Evolutionary conservation across 2,797 vertebrate genomes (phyloP).

Genomic region (Crax fasciolata): DNA sequence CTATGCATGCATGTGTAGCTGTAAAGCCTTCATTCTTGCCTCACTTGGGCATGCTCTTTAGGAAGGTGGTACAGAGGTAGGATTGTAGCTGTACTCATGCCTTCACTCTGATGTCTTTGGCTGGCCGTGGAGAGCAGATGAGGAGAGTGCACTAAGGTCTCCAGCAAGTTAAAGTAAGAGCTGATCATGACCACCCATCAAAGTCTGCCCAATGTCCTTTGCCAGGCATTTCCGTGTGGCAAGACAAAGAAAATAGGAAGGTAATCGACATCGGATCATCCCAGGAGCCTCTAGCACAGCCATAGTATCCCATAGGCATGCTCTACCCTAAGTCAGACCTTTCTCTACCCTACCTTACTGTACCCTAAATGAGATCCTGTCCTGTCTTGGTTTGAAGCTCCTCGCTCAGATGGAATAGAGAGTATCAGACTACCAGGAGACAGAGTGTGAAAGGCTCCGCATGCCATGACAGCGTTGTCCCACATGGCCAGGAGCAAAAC

Average conservation of each 20-base stretch:
- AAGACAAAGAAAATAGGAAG: background rate
- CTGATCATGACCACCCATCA: background rate
- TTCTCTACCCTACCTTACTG: background rate
- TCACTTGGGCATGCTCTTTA: background rate
- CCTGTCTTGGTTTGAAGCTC: background rate
- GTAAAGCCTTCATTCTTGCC: background rate
- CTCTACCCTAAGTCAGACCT: background rate
- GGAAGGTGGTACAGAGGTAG: background rate
- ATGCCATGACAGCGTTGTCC: fast-evolving
- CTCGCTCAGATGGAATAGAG: background rate
- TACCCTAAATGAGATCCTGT: background rate
- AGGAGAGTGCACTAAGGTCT: background rate
- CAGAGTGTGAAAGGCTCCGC: background rate
- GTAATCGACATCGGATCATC: background rate
- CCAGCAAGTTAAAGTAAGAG: background rate
- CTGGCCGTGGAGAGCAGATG: background rate
- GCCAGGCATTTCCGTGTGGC: background rate
- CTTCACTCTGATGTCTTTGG: background rate
- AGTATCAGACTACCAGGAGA: background rate
- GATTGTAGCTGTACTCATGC: background rate
- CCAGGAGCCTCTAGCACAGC: background rate
- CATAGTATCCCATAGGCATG: background rate
- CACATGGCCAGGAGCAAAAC: background rate
- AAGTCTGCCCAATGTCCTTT: background rate
- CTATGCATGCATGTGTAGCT: background rate